Evolutionary conservation across 2,888 invertebrate species (phyloP).

Genomic region (Eretmocerus hayati): DNA sequence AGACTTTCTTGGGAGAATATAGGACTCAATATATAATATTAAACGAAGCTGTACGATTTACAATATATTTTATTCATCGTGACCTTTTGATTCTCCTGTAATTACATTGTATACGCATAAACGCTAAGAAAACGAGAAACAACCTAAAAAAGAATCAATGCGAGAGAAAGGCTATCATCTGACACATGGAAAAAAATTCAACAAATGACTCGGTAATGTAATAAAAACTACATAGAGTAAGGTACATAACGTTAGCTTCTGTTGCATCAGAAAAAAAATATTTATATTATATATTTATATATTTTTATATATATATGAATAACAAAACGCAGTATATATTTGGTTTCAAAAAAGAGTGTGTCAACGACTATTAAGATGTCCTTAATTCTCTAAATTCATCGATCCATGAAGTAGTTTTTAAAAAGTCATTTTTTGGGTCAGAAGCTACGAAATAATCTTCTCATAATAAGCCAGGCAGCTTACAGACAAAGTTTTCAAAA

Average conservation of each 20-base stretch:
- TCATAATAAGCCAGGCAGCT: too few relatives aligned
- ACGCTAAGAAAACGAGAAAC: constrained; percentile 20
- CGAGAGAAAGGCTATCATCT: constrained; percentile 14
- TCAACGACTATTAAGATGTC: too few relatives aligned
- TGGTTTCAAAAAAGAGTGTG: constrained; percentile 17
- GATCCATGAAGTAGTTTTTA: too few relatives aligned
- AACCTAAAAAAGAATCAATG: constrained; percentile 16
- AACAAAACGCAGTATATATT: constrained; percentile 18
- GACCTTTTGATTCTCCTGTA: constrained; percentile 16
- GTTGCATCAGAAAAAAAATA: constrained; percentile 12
- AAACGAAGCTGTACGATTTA: constrained; percentile 18
- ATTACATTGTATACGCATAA: constrained; percentile 22
- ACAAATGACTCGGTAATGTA: constrained; percentile 23
- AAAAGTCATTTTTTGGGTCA: too few relatives aligned
- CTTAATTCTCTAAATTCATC: too few relatives aligned
- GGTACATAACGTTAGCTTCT: constrained; percentile 17
- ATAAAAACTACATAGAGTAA: constrained; percentile 22
- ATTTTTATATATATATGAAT: too few relatives aligned
- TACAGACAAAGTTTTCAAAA: too few relatives aligned
- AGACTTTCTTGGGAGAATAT: too few relatives aligned
- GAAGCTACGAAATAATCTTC: too few relatives aligned
- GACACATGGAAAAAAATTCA: constrained; percentile 20
- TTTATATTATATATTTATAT: too few relatives aligned
- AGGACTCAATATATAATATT: too few relatives aligned
- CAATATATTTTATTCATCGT: constrained; percentile 24